Base-by-base conservation (phyloP, 2,888 invertebrate species). In the Caenorhabditis drosophilae region DNA sequence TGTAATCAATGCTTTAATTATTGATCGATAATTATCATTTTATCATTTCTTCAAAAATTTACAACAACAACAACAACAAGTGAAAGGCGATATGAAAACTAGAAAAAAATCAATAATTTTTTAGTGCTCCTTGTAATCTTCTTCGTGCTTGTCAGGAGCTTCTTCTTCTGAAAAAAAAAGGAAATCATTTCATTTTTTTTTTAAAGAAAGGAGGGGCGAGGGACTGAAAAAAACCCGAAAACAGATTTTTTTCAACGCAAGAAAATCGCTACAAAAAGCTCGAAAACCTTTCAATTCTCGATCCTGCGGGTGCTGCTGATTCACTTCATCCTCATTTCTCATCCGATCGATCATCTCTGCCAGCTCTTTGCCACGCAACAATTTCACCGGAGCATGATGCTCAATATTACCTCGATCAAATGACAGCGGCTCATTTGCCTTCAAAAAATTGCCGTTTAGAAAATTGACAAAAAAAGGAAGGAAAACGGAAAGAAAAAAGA, bases 51-150 rank as follows among this genome's bases (percentile, higher is more conserved):
- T n/a, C n/a, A n/a, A n/a, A n/a, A n/a, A n/a, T n/a, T n/a, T n/a
- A n/a, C n/a, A n/a, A n/a, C n/a, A n/a, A n/a, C n/a, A n/a, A n/a
- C n/a, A n/a, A n/a, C n/a, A n/a, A n/a, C n/a, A n/a, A n/a, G n/a
- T n/a, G n/a, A n/a, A n/a, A n/a, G n/a, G n/a, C n/a, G n/a, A n/a
- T n/a, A n/a, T n/a, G n/a, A n/a, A n/a, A n/a, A n/a, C n/a, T n/a
- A n/a, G n/a, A n/a, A n/a, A n/a, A n/a, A n/a, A n/a, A n/a, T n/a
- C n/a, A n/a, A n/a, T n/a, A n/a, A n/a, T 16, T 34, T 51, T 16
- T 55, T 35, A 64, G 16, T 64, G 64, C 51, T 80, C 77, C 56
- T 80, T 80, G 64, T 80, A 80, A 52, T 80, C 80, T n/a, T 67
- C 42, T 34, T 79, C 78, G 6, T 71, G 67, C 12, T 46, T 45